phyloP scores from a whole-genome alignment of 1,140 invertebrate genomes.

The Colletes gigas region DNA sequence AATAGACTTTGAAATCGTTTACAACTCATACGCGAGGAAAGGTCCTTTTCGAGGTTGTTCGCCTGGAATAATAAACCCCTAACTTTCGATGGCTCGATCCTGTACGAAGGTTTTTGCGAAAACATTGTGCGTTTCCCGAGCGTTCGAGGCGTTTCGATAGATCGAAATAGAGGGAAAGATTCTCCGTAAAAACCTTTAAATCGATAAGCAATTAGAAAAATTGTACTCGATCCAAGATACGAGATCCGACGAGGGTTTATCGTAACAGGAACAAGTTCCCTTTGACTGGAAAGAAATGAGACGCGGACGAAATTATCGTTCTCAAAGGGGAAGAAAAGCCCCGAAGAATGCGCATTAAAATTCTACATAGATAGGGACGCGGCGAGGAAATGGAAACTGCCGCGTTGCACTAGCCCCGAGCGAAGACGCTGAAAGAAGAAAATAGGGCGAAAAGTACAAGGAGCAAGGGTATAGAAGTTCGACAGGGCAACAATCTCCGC shows the following conservation, averaged over 20 bases:
- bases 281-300: not conserved
- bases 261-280: not conserved
- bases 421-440: not conserved
- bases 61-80: not conserved
- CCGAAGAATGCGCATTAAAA: not conserved
- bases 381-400: not conserved
- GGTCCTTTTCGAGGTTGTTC: not conserved
- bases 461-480: not conserved
- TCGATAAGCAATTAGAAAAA: constrained; percentile 19
- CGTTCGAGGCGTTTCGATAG: too few species aligned
- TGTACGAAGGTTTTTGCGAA: not conserved
- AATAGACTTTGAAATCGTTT: not conserved
- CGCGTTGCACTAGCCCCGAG: not conserved
- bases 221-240: not conserved
- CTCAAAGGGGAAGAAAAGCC: not conserved
- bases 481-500: not conserved
- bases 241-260: not conserved
- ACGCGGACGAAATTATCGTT: not conserved
- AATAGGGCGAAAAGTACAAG: not conserved
- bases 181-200: too few species aligned
- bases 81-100: not conserved
- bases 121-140: not conserved
- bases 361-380: not conserved
- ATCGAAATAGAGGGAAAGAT: not conserved
- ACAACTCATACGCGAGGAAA: too few species aligned